Conservation (phyloP, 2,113 vertebrate genomes). For the Amphiprion ocellaris region DNA sequence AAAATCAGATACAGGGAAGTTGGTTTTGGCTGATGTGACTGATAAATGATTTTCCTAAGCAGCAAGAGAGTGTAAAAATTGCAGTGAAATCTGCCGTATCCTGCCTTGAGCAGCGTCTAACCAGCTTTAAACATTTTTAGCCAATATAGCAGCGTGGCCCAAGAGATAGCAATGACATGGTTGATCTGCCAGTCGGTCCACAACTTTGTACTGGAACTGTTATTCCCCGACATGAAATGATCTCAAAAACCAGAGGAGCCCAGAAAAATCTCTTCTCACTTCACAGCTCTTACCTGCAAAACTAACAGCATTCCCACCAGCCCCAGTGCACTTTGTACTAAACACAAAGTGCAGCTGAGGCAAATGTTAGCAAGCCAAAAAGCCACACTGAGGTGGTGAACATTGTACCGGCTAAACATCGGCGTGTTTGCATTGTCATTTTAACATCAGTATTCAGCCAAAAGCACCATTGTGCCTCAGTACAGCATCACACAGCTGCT, state of each 20-base stretch:
- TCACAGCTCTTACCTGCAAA: not conserved
- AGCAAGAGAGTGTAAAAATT: constrained; percentile 25
- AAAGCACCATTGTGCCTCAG: no score
- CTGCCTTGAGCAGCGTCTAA: constrained; percentile 1
- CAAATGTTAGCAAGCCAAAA: not conserved
- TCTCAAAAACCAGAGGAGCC: not conserved
- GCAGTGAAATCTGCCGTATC: not conserved
- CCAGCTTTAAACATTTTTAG: not conserved
- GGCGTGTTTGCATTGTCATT: not conserved
- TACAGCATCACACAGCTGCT: no score
- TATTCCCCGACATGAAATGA: not conserved
- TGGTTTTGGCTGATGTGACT: constrained; percentile 10
- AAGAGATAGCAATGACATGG: not conserved
- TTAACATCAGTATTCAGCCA: not conserved
- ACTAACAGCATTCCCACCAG: not conserved
- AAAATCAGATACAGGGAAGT: constrained; percentile 15
- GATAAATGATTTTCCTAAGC: constrained; percentile 23
- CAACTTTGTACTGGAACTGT: not conserved
- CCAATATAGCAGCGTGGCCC: not conserved
- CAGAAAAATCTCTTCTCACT: not conserved
- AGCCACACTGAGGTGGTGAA: not conserved
- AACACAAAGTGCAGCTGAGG: not conserved
- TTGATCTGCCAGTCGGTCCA: not conserved
- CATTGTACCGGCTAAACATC: not conserved
- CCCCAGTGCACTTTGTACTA: not conserved